phyloP scores from a whole-genome alignment of 2,888 invertebrate genomes.

The Tyria jacobaeae region DNA sequence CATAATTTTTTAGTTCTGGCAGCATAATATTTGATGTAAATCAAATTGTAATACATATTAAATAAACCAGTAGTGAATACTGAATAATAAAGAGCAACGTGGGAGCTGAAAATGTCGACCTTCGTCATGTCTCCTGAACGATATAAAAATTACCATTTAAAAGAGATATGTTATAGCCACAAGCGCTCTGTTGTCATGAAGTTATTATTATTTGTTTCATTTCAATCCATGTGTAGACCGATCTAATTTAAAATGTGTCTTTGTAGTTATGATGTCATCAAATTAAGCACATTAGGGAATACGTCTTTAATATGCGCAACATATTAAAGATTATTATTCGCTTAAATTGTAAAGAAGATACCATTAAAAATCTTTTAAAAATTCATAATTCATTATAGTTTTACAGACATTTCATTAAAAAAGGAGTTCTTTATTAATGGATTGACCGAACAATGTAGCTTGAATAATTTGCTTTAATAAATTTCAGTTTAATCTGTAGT shows the following conservation, averaged over 20 bases:
- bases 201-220: neutral
- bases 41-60: conserved; percentile 18
- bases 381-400: too few species aligned
- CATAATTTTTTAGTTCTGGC: neutral
- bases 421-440: too few species aligned
- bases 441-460: too few species aligned
- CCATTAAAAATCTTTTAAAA: too few species aligned
- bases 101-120: conserved; percentile 22
- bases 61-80: conserved; percentile 10
- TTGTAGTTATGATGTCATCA: neutral
- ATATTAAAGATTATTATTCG: too few species aligned
- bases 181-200: neutral
- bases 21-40: neutral
- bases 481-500: too few species aligned
- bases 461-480: too few species aligned
- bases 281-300: neutral
- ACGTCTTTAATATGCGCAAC: too few species aligned
- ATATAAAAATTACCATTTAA: neutral
- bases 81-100: conserved; percentile 19
- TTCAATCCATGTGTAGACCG: neutral
- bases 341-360: too few species aligned
- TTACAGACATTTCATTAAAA: too few species aligned
- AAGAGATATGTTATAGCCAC: neutral
- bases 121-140: conserved; percentile 1
- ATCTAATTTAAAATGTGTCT: neutral